A percentile compares a stretch with the other conserved stretches of the same genome.
These are phyloP conservation scores for Coenonympha arcania DNA, from an alignment of 2,888 invertebrate species.

Conservation along the genomic window DNA sequence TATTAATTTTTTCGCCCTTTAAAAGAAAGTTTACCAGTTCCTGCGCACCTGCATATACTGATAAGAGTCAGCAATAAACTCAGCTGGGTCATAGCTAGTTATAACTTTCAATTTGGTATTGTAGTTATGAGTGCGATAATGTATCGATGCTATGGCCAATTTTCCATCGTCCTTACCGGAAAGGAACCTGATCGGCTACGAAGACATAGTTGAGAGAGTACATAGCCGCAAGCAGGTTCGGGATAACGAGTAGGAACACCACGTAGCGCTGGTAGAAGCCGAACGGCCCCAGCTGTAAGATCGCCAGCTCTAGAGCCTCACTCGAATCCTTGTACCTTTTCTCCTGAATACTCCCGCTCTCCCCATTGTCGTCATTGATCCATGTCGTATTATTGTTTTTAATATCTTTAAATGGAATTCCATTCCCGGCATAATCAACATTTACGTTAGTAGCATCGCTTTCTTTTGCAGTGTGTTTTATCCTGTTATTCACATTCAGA, in stretches of 20 bases:
- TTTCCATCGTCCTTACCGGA: conserved; percentile 60
- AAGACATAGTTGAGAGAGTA: conserved; percentile 73
- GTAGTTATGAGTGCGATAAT: too few relatives aligned
- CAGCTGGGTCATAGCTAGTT: too few relatives aligned
- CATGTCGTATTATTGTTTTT: background rate
- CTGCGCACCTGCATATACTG: too few relatives aligned
- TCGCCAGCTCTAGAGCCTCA: conserved; percentile 48
- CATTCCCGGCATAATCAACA: background rate
- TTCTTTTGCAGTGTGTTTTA: background rate
- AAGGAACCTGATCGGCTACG: conserved; percentile 70
- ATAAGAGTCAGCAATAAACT: too few relatives aligned
- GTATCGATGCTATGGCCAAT: too few relatives aligned
- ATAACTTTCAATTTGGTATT: too few relatives aligned
- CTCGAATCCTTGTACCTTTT: conserved; percentile 18
- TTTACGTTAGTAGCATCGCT: background rate
- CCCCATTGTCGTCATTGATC: background rate
- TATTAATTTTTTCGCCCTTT: too few relatives aligned
- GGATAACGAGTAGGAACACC: conserved; percentile 55
- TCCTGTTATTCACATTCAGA: background rate
- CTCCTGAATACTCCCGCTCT: background rate
- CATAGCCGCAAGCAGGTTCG: conserved; percentile 69
- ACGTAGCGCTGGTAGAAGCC: conserved; percentile 59
- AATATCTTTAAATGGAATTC: background rate
- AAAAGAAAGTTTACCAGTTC: too few relatives aligned
- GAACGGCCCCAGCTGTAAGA: conserved; percentile 59